Base-by-base conservation (phyloP, 1,140 invertebrate genomes). In the Ostrea denselamellosa region DNA sequence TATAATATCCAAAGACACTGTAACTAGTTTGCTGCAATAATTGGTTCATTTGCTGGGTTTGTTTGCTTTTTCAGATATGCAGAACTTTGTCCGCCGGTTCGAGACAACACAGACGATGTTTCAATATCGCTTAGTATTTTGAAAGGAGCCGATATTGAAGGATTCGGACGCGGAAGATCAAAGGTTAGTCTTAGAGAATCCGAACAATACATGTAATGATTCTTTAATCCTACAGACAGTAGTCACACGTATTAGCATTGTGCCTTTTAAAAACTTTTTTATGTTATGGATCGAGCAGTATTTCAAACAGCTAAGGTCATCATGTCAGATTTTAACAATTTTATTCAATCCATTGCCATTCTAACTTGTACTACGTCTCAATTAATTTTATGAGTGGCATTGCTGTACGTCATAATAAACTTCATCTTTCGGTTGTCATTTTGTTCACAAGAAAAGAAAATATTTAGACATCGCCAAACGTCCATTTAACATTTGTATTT, bases 101-200 rank as follows among this genome's bases (percentile, higher is more conserved):
- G 88, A 83, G 44, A 86, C 17, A 86, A 51, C 44, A 58, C 87
- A 8, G 88, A 88, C 44, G 86, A 88, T 56, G 86, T 85, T 54
- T 90, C 89, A 1, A 87, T 71, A n/a, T 88, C 87, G 22, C 88
- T 89, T 28, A 68, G 86, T 54, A 91, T 92, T 58, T 85, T 92
- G 54, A 86, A 88, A 82, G 28, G 62, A 0, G 83, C 86, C 2
- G 56, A 89, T 14, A 91, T 93, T 17, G 89, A 90, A 8, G 91
- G 90, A 28, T 91, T 89, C 34, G 87, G 91, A 54, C 51, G 90
- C 10, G 92, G 92, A 0, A 90, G 88, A 86, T 87, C 90, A 52
- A 93, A 93, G 91, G 92, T 93, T 8, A 84, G 22, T 19, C 14
- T 19, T 19, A 2, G 5, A 44, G 34, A 5, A 44, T 44, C 34